These are phyloP conservation scores for Drosophila neotestacea DNA, from an alignment of 2,888 invertebrate genomes.

Conservation along the genomic window DNA sequence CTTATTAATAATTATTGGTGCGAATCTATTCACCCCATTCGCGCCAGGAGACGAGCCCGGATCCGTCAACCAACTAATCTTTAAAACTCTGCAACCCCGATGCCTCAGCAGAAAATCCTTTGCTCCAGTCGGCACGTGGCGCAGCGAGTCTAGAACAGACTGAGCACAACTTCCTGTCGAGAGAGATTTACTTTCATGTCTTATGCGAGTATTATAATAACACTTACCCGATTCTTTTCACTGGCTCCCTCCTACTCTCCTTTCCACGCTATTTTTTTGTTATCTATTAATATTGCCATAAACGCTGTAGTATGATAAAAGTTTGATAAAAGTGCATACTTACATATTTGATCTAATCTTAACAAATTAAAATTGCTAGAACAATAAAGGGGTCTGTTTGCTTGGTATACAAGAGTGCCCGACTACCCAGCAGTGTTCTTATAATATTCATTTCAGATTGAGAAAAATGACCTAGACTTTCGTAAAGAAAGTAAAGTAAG, in stretches of 20 bases:
- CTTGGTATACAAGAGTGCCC: background rate
- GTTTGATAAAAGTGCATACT: conserved; percentile 26
- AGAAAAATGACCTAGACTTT: background rate
- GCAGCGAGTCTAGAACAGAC: conserved; percentile 29
- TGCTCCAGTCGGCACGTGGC: conserved; percentile 61
- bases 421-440: background rate
- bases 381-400: conserved; percentile 19
- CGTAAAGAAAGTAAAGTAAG: background rate
- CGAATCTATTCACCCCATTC: conserved; percentile 14
- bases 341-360: conserved; percentile 63
- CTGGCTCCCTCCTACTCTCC: background rate
- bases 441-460: background rate
- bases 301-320: conserved; percentile 9
- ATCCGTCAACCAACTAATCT: conserved; percentile 6
- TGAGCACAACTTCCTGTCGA: conserved; percentile 57
- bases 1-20: conserved; percentile 51
- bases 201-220: conserved; percentile 14
- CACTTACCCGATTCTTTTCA: conserved; percentile 5
- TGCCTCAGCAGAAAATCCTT: conserved; percentile 50
- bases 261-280: background rate
- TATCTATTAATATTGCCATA: conserved; percentile 32
- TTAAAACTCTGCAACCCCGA: conserved; percentile 13
- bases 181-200: conserved; percentile 57
- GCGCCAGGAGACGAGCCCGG: conserved; percentile 31
- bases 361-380: conserved; percentile 58